phyloP scores from a whole-genome alignment of 2,113 vertebrate genomes.

The Gambusia affinis region DNA sequence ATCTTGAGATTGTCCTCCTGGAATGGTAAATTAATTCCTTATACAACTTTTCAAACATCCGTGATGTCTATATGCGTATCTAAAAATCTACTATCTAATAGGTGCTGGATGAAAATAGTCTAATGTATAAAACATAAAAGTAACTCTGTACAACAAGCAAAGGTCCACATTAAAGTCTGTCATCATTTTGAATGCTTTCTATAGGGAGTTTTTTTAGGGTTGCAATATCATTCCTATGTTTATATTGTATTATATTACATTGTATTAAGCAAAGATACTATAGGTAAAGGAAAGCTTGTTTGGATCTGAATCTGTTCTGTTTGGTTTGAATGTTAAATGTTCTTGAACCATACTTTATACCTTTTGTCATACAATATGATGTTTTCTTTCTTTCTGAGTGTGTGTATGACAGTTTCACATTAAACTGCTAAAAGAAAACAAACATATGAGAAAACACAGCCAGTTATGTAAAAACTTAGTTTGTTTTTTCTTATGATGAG shows the following conservation, averaged over 20 bases:
- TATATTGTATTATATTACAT: too few species aligned
- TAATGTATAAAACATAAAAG: neutral
- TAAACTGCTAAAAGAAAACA: conserved; percentile 16
- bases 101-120: too few species aligned
- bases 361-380: conserved; percentile 5
- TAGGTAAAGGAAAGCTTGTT: too few species aligned
- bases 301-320: neutral
- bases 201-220: neutral
- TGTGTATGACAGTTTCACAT: conserved; percentile 2
- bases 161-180: neutral
- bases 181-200: neutral
- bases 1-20: too few species aligned
- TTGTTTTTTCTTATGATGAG: conserved; percentile 59
- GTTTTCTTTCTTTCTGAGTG: neutral
- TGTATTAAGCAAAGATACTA: too few species aligned
- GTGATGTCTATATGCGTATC: too few species aligned
- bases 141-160: neutral
- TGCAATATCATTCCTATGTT: neutral
- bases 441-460: conserved; percentile 13
- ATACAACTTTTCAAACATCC: too few species aligned
- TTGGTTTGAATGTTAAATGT: neutral
- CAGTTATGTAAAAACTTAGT: conserved; percentile 38
- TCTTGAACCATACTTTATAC: conserved; percentile 11
- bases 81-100: neutral
- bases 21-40: too few species aligned